Evolutionary conservation across 1,140 invertebrate genomes (phyloP), one percentile per base, ranked within the genome.

Genomic region (Brachystomella parvula): DNA sequence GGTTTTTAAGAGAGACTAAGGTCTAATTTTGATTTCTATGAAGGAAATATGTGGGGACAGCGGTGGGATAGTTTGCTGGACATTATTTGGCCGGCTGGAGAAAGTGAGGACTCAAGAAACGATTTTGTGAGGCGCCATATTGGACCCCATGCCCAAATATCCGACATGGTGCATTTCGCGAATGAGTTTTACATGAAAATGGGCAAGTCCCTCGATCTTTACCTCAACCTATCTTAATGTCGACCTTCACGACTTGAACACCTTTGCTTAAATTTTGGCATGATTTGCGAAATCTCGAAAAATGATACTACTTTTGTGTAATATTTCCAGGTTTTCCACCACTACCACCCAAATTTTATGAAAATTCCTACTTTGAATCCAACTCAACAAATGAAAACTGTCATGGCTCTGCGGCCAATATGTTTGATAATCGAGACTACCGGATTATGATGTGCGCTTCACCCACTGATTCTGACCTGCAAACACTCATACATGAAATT

Each of bases 21-120:
- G 39, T 19, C 47, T 66, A 47, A 35, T n/a, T 26, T 58, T n/a
- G 17, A 32, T 47, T 61, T 67, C 61, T 66, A 65, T n/a, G 66
- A 65, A 87, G 89, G 92, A 33, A 94, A 96, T 75, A 91, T 96
- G 87, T 96, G 92, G 92, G 89, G 89, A 0, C 92, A 96, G 78
- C 82, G 83, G 0, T 96, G 93, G 93, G 80, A 79, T n/a, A 87
- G 89, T 71, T 83, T 95, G 30, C 85, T 82, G 47, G 80, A 87
- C 30, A 72, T 72, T 17, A 26, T 72, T 31, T 66, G 28, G 62
- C 60, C 30, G 17, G 47, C 2, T 39, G 35, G 3, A 17, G 49
- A 30, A 21, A 61, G n/a, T n/a, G n/a, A 65, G 26, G 59, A 64
- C 30, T 49, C 61, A n/a, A 17, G 81, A 88, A 17, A 84, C 84